Conservation (phyloP, 2,113 vertebrate species). For the Macrotis lagotis region DNA sequence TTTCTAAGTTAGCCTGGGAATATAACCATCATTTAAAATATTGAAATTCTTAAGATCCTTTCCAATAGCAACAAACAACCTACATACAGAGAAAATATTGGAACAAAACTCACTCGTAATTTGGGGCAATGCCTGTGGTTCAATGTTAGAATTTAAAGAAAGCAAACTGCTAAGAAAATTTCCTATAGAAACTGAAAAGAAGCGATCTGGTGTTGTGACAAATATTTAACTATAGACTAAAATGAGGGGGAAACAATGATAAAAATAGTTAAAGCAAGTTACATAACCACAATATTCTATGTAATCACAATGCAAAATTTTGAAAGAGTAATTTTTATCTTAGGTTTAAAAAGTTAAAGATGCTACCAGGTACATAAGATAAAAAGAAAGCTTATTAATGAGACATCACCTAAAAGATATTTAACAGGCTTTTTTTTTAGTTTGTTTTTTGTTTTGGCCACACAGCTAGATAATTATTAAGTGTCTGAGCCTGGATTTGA, state of each 20-base stretch:
- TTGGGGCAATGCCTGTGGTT: neutral
- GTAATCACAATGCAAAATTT: neutral
- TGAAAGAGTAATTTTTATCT: neutral
- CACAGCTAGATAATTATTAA: too few species aligned
- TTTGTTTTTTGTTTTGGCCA: too few species aligned
- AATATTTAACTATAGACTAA: neutral
- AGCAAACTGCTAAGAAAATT: neutral
- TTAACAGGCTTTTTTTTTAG: too few species aligned
- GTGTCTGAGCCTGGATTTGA: too few species aligned
- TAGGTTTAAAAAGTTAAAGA: neutral
- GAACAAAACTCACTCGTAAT: neutral
- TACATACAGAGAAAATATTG: neutral
- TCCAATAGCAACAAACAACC: neutral
- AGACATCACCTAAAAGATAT: too few species aligned
- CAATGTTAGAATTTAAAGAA: neutral
- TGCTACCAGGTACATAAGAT: neutral
- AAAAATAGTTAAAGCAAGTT: neutral
- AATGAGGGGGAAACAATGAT: neutral
- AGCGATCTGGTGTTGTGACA: neutral
- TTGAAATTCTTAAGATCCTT: conserved; percentile 15
- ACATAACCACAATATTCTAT: neutral
- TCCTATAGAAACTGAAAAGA: neutral
- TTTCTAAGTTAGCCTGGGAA: conserved; percentile 27
- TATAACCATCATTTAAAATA: conserved; percentile 7
- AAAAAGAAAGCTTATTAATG: too few species aligned